Percentiles rank a stretch among this genome's conserved stretches.
Conservation (phyloP, 2,888 invertebrate species). For the Amblyjoppa proteus region DNA sequence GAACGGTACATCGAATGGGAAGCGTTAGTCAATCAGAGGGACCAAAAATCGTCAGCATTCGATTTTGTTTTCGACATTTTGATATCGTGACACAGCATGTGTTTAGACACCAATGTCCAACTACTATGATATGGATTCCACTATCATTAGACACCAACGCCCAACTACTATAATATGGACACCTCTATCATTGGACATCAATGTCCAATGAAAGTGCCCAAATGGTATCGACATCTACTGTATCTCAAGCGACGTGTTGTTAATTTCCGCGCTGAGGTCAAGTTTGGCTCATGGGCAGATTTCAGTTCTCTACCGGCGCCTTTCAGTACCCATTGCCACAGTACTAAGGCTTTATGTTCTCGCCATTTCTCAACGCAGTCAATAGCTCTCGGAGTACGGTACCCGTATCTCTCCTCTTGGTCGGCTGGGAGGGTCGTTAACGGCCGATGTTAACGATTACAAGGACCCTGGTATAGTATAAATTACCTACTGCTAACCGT, state of each 20-base stretch:
- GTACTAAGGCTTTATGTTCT: neutral
- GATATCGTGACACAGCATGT: neutral
- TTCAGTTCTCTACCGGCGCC: neutral
- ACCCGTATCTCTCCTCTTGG: neutral
- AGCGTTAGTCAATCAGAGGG: neutral
- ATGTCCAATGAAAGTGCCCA: too few species aligned
- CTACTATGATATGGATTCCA: too few species aligned
- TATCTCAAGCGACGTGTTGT: neutral
- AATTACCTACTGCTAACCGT: neutral
- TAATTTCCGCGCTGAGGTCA: neutral
- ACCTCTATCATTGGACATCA: neutral
- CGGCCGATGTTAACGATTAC: constrained; percentile 4
- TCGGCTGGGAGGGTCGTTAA: constrained; percentile 10
- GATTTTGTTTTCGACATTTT: neutral
- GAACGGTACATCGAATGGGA: neutral
- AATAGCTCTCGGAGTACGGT: neutral
- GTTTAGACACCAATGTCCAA: neutral
- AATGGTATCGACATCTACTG: neutral
- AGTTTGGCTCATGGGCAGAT: neutral
- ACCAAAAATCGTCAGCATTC: neutral
- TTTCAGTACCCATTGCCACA: neutral
- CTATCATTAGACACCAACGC: too few species aligned
- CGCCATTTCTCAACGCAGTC: neutral
- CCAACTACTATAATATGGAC: neutral
- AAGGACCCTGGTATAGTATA: neutral